These are phyloP conservation scores for Scyliorhinus canicula DNA, from an alignment of 2,797 vertebrate species.

Conservation along the genomic window DNA sequence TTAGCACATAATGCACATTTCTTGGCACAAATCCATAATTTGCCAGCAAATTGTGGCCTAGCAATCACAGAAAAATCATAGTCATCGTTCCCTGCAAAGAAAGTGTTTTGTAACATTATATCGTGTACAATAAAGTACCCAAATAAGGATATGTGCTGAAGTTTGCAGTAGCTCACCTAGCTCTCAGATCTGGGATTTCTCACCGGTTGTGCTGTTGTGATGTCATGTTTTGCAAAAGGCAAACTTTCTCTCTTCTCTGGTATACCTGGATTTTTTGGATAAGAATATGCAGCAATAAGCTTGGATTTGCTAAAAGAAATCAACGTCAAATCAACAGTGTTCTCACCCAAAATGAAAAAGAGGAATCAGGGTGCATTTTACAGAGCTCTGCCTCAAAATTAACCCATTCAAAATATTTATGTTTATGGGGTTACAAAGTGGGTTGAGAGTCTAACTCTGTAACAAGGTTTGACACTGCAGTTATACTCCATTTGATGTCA, in stretches of 20 bases:
- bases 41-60: too few species aligned
- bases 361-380: background rate
- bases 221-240: background rate
- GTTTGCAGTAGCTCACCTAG: background rate
- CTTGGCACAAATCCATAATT: too few species aligned
- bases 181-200: background rate
- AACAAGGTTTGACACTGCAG: background rate
- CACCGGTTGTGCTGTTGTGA: background rate
- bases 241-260: background rate
- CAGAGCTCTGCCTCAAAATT: background rate
- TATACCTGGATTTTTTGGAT: background rate
- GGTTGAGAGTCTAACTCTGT: background rate
- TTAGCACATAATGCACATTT: background rate
- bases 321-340: background rate
- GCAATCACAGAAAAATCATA: background rate
- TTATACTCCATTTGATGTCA: background rate
- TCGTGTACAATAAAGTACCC: background rate
- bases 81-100: background rate
- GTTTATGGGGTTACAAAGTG: background rate
- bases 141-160: background rate
- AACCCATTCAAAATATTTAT: background rate
- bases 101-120: background rate
- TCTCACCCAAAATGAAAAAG: background rate
- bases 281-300: background rate
- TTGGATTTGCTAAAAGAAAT: background rate